A percentile compares a stretch with the other conserved stretches of the same genome.
Evolutionary conservation across 2,113 vertebrate genomes (phyloP).

Genomic region (Sinocyclocheilus maitianheensis): DNA sequence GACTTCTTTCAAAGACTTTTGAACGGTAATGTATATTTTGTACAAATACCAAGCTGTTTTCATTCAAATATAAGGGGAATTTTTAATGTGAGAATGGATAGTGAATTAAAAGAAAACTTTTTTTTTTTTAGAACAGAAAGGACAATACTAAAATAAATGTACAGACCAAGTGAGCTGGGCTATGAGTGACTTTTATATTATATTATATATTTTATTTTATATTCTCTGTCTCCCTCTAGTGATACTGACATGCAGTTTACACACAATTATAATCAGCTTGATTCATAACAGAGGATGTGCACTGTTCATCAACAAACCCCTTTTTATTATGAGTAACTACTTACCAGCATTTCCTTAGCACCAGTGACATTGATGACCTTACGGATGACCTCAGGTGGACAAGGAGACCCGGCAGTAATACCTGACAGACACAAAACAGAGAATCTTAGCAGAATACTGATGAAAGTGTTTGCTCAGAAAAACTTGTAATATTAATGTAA

Average conservation of each 20-base stretch:
- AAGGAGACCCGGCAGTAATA: slow-evolving; percentile 83
- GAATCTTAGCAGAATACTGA: neutral
- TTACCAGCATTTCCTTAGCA: slow-evolving; percentile 79
- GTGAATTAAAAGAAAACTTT: slow-evolving; percentile 7
- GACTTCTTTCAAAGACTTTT: neutral
- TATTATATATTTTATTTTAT: no score
- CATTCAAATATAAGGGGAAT: neutral
- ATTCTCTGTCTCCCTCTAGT: slow-evolving; percentile 53
- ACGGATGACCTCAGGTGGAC: slow-evolving; percentile 81
- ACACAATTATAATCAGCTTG: neutral
- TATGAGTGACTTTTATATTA: neutral
- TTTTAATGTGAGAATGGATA: neutral
- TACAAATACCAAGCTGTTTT: neutral
- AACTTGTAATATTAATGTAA: neutral
- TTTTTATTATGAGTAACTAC: slow-evolving; percentile 52
- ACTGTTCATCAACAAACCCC: neutral
- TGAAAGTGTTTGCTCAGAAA: neutral
- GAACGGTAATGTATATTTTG: neutral
- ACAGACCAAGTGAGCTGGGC: neutral
- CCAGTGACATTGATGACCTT: slow-evolving; percentile 73
- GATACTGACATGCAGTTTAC: neutral
- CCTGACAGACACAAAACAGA: slow-evolving; percentile 69
- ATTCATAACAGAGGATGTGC: neutral
- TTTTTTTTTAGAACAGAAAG: slow-evolving; percentile 46
- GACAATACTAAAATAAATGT: neutral